phyloP scores from a whole-genome alignment of 2,113 vertebrate species.

The Lates calcarifer region DNA sequence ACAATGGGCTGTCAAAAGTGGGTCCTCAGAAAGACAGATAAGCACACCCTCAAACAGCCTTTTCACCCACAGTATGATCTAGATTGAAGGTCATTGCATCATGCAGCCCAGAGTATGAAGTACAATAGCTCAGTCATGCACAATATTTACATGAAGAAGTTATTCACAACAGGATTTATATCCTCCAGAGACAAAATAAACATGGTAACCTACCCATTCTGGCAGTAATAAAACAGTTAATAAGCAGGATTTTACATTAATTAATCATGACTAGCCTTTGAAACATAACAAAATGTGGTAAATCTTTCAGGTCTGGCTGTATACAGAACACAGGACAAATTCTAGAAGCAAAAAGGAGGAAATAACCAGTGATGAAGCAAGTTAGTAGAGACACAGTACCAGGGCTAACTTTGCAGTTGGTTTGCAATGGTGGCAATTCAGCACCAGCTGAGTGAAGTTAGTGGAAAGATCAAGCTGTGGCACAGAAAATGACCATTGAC shows the following conservation, averaged over 20 bases:
- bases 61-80: background rate
- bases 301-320: background rate
- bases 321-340: background rate
- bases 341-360: background rate
- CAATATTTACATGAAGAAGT: background rate
- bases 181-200: background rate
- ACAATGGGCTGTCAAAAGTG: conserved; percentile 13
- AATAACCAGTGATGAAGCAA: background rate
- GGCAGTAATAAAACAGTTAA: background rate
- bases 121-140: background rate
- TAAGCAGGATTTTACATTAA: background rate
- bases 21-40: conserved; percentile 11
- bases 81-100: conserved; percentile 28
- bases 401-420: background rate
- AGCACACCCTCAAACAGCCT: background rate
- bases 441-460: background rate
- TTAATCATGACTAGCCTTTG: background rate
- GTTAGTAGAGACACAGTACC: background rate
- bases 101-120: background rate
- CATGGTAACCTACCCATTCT: background rate
- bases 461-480: conserved; percentile 12
- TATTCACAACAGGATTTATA: background rate
- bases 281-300: background rate
- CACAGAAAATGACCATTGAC: background rate
- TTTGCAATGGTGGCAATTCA: background rate